phyloP scores from a whole-genome alignment of 2,888 invertebrate species.

The Mythimna loreyi region DNA sequence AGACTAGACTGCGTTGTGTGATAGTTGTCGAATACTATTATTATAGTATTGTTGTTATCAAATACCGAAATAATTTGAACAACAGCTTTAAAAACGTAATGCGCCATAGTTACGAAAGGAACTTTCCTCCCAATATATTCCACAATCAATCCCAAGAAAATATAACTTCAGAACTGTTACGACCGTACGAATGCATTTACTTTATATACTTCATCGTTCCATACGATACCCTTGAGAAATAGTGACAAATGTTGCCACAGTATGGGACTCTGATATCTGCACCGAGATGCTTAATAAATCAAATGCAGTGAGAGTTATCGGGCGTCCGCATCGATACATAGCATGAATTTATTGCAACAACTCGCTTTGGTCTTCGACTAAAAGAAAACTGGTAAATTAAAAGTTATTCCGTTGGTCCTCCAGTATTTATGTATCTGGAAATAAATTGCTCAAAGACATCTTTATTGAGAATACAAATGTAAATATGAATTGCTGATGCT shows the following conservation, averaged over 20 bases:
- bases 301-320: slow-evolving; percentile 62
- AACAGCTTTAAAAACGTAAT: not conserved
- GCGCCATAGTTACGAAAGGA: not conserved
- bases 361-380: slow-evolving; percentile 45
- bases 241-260: slow-evolving; percentile 60
- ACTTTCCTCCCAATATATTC: slow-evolving; percentile 1
- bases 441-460: slow-evolving; percentile 46
- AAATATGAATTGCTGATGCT: slow-evolving; percentile 30
- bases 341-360: slow-evolving; percentile 61
- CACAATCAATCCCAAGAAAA: slow-evolving; percentile 27
- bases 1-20: too few species aligned
- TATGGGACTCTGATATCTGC: slow-evolving; percentile 62
- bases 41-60: too few species aligned
- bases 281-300: slow-evolving; percentile 62
- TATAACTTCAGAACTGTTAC: slow-evolving; percentile 32
- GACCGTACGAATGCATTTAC: slow-evolving; percentile 48
- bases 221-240: slow-evolving; percentile 66
- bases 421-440: slow-evolving; percentile 41
- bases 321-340: slow-evolving; percentile 57
- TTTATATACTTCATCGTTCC: slow-evolving; percentile 54
- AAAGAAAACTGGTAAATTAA: slow-evolving; percentile 59
- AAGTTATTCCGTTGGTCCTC: slow-evolving; percentile 42
- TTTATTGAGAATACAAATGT: slow-evolving; percentile 42
- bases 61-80: not conserved
- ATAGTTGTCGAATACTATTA: too few species aligned